phyloP scores from a whole-genome alignment of 2,888 invertebrate genomes.

The Leptothorax acervorum region DNA sequence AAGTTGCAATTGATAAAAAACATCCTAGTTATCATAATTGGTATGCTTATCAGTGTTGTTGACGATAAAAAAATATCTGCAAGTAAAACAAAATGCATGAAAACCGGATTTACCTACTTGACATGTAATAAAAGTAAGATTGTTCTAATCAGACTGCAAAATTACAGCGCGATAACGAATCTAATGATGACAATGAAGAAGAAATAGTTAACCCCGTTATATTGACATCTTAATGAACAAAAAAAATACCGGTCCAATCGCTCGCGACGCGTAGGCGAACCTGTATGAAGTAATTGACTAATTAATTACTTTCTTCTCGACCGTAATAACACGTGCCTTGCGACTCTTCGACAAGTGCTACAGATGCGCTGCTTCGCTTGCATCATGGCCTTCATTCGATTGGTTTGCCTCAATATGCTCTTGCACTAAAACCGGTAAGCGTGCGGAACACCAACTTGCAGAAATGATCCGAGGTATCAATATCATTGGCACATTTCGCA shows the following conservation, averaged over 20 bases:
- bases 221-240: conserved; percentile 81
- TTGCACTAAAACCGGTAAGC: background rate
- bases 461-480: background rate
- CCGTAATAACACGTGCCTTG: background rate
- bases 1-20: background rate
- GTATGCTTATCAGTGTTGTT: background rate
- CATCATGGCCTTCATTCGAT: background rate
- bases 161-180: conserved; percentile 58
- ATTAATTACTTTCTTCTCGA: conserved; percentile 74
- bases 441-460: background rate
- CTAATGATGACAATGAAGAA: conserved; percentile 73
- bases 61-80: background rate
- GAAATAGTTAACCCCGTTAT: conserved; percentile 80
- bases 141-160: conserved; percentile 39
- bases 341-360: background rate
- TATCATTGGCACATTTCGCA: background rate
- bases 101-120: background rate
- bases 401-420: background rate
- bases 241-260: conserved; percentile 70
- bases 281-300: conserved; percentile 78
- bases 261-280: conserved; percentile 69
- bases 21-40: background rate
- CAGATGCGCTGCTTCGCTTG: no score
- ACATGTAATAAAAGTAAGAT: background rate
- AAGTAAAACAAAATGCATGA: background rate